phyloP scores from a whole-genome alignment of 2,113 vertebrate genomes.

The Scytalopus superciliaris region DNA sequence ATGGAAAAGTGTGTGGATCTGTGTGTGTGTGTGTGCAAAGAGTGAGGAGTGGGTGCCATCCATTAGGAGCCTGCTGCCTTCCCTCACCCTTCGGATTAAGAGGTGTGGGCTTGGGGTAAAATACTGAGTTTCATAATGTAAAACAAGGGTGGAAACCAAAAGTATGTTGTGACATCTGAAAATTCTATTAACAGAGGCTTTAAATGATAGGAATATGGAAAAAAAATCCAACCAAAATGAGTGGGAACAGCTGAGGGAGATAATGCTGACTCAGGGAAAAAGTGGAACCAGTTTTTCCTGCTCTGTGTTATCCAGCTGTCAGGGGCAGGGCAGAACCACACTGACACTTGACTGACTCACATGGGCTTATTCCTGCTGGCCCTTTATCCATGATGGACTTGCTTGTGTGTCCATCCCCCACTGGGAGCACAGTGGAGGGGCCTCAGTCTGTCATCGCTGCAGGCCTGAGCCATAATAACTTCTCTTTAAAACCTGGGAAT shows the following conservation, averaged over 20 bases:
- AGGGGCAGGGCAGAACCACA: not conserved
- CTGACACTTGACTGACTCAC: not conserved
- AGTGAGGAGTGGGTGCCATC: not conserved
- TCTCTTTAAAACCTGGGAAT: not conserved
- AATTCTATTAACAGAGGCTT: not conserved
- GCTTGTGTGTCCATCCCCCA: not conserved
- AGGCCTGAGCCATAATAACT: not conserved
- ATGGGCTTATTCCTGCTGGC: not conserved
- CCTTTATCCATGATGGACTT: not conserved
- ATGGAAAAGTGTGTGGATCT: not conserved
- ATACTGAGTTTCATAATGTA: not conserved
- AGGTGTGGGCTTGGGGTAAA: not conserved
- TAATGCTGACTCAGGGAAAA: constrained; percentile 11
- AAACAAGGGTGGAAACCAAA: not conserved
- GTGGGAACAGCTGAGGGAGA: not conserved
- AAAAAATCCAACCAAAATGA: not conserved
- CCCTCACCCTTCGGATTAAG: not conserved
- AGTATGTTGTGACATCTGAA: not conserved
- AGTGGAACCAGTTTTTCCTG: constrained; percentile 8
- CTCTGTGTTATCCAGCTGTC: not conserved
- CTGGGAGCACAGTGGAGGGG: not conserved
- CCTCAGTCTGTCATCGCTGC: not conserved
- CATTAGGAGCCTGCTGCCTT: fast-evolving
- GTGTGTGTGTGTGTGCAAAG: not conserved
- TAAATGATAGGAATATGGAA: not conserved